These are phyloP conservation scores for Diplogasteroides magnus DNA, from an alignment of 1,140 invertebrate species.

Conservation along the genomic window DNA sequence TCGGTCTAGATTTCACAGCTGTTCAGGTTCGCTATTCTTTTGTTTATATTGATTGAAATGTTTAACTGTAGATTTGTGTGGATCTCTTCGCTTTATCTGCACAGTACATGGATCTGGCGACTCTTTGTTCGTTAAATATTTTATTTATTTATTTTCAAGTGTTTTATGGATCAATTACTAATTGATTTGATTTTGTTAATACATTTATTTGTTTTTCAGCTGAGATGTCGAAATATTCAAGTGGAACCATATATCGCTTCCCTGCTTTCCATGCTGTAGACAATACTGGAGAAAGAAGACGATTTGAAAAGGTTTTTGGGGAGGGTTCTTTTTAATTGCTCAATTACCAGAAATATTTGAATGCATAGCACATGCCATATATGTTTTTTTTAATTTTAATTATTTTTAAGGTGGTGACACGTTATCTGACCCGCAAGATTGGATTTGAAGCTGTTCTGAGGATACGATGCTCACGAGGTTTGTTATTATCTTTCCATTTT, in stretches of 20 bases:
- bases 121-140: conserved; percentile 70
- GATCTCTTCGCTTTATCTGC: conserved; percentile 89
- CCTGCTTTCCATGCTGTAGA: conserved; percentile 74
- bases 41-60: too few relatives aligned
- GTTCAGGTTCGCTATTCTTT: background rate
- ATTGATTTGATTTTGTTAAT: conserved; percentile 1
- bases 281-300: conserved; percentile 65
- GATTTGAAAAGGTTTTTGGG: conserved; percentile 66
- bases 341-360: too few relatives aligned
- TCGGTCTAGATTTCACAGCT: conserved; percentile 83
- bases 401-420: conserved; percentile 62
- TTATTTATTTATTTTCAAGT: background rate
- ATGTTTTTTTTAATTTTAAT: too few relatives aligned
- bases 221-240: conserved; percentile 81
- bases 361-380: too few relatives aligned
- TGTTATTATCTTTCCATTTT: conserved; percentile 19
- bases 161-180: conserved; percentile 12
- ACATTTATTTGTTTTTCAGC: conserved; percentile 43
- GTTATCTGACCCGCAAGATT: conserved; percentile 91
- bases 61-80: conserved; percentile 88
- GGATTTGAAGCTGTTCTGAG: conserved; percentile 98
- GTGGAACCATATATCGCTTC: conserved; percentile 85
- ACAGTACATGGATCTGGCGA: conserved; percentile 87
- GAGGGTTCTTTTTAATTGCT: background rate
- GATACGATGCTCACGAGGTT: conserved; percentile 80